Evolutionary conservation across 23 tunicate species (phyloP).

Genomic region (Ciona savignyi): DNA sequence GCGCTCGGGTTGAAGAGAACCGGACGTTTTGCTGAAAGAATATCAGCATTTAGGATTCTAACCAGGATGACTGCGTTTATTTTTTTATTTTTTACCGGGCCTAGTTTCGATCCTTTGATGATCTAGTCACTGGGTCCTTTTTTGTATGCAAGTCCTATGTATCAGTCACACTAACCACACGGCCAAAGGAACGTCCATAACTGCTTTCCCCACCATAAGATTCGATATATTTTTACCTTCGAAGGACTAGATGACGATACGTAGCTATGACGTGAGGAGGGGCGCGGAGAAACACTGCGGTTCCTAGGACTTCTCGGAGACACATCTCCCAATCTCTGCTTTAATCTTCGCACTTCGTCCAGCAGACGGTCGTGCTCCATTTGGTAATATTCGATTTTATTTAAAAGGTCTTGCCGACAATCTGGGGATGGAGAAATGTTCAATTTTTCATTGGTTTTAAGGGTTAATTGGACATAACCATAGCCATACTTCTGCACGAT

Average conservation of each 20-base stretch:
- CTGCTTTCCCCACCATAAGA: background rate
- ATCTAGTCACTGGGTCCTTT: too few species aligned
- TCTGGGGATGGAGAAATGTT: too few species aligned
- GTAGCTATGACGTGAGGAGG: background rate
- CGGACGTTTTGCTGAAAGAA: constrained; percentile 54
- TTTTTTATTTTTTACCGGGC: too few species aligned
- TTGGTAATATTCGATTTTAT: constrained; percentile 91
- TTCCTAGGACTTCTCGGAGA: constrained; percentile 8
- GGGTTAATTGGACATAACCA: too few species aligned
- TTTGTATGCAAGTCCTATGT: too few species aligned
- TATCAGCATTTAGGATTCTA: background rate
- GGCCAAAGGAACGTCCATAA: too few species aligned
- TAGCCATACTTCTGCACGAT: too few species aligned
- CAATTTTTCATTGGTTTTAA: too few species aligned
- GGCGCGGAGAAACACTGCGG: background rate
- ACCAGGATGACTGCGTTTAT: background rate
- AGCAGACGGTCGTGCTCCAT: constrained; percentile 87
- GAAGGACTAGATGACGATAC: constrained; percentile 13
- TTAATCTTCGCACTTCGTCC: constrained; percentile 78
- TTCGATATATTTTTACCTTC: constrained; percentile 6
- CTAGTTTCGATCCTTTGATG: too few species aligned
- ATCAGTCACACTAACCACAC: too few species aligned
- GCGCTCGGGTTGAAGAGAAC: constrained; percentile 44
- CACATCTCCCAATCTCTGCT: constrained; percentile 66
- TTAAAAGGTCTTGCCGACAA: constrained; percentile 72